Conservation (phyloP, 30 jellyfish, hydroid and myxozoan genomes). For the Hydractinia echinata region DNA sequence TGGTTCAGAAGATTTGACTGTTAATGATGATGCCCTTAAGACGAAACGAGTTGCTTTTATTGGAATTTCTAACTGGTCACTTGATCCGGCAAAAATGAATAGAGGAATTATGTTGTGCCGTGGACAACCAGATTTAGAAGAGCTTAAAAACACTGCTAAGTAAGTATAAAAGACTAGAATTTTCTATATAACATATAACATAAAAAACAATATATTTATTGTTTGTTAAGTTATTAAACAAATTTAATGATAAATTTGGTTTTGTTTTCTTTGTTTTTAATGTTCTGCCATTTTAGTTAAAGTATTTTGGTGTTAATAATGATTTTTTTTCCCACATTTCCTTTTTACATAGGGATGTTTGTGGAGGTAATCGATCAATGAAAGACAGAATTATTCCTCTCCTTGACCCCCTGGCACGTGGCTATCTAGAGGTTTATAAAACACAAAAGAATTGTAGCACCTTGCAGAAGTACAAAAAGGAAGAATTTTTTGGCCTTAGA, state of each 20-base stretch:
- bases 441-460: slow-evolving; percentile 42
- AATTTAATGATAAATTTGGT: neutral
- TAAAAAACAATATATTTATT: neutral
- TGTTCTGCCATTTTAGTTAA: neutral
- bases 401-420: slow-evolving; percentile 43
- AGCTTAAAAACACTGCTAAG: slow-evolving; percentile 61
- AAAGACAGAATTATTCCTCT: slow-evolving; percentile 31
- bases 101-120: slow-evolving; percentile 63
- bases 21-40: slow-evolving; percentile 39
- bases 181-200: neutral
- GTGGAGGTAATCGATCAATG: slow-evolving; percentile 42
- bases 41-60: slow-evolving; percentile 64
- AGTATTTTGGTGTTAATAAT: too few relatives aligned
- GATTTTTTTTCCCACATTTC: neutral
- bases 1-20: slow-evolving; percentile 75
- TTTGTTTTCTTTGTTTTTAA: neutral
- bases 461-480: slow-evolving; percentile 42
- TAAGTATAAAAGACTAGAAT: slow-evolving; percentile 2
- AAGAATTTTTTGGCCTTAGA: slow-evolving; percentile 73
- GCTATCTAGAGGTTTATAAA: slow-evolving; percentile 40
- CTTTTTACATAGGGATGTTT: slow-evolving; percentile 36
- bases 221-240: neutral
- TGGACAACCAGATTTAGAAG: slow-evolving; percentile 54
- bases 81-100: slow-evolving; percentile 75
- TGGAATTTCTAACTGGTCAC: slow-evolving; percentile 78